Conservation (phyloP, 23 tunicate species). For the Aplidium turbinatum region DNA sequence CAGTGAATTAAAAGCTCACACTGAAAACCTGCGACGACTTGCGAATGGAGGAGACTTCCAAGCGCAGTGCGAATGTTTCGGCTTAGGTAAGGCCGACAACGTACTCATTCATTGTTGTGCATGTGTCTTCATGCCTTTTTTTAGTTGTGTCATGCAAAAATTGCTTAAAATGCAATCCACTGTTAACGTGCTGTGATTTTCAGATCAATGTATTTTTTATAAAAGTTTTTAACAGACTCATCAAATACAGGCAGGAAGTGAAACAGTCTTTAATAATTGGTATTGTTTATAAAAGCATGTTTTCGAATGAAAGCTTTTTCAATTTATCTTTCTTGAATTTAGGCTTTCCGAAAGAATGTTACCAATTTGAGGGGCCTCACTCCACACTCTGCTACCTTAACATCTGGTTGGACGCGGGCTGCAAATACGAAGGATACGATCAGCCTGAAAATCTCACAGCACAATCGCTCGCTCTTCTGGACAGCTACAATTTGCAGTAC, state of each 20-base stretch:
- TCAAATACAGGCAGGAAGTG: no score
- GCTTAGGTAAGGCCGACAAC: neutral
- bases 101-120: neutral
- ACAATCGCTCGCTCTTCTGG: no score
- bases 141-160: no score
- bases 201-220: no score
- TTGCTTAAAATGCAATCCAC: no score
- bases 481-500: no score
- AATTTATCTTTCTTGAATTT: neutral
- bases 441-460: no score
- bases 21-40: neutral
- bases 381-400: neutral
- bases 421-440: neutral
- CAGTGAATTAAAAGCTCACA: conserved; percentile 7
- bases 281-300: neutral
- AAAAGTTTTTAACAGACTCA: no score
- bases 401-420: neutral
- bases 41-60: neutral
- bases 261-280: no score
- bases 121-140: neutral
- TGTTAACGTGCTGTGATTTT: no score
- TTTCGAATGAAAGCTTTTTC: neutral
- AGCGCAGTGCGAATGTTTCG: conserved; percentile 15
- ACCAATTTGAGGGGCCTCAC: neutral
- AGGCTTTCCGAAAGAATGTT: neutral